These are phyloP conservation scores for Drosophila austrosaltans DNA, from an alignment of 2,888 invertebrate genomes.

Conservation along the genomic window DNA sequence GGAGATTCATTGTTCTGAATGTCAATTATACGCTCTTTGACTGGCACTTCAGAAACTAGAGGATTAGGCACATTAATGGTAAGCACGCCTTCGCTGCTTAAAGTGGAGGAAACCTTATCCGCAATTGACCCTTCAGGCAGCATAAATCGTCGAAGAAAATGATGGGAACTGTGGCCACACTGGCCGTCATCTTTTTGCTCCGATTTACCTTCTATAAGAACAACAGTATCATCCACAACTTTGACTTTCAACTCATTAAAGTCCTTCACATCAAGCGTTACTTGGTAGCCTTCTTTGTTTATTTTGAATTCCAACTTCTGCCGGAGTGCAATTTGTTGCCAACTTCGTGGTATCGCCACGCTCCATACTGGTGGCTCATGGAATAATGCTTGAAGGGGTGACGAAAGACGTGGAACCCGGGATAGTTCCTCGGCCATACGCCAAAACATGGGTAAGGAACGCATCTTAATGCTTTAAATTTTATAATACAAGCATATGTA, in stretches of 20 bases:
- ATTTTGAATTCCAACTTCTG: slow-evolving; percentile 66
- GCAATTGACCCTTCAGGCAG: slow-evolving; percentile 90
- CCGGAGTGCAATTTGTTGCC: slow-evolving; percentile 58
- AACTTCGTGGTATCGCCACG: slow-evolving; percentile 48
- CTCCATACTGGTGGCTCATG: slow-evolving; percentile 55
- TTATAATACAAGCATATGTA: slow-evolving; percentile 2
- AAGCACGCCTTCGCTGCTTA: slow-evolving; percentile 90
- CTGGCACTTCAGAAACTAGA: slow-evolving; percentile 63
- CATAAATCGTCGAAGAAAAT: slow-evolving; percentile 89
- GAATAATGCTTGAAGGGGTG: slow-evolving; percentile 56
- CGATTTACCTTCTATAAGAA: slow-evolving; percentile 89
- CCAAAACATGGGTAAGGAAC: slow-evolving; percentile 75
- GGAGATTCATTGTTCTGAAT: slow-evolving; percentile 86
- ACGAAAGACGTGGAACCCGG: slow-evolving; percentile 52
- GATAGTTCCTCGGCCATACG: slow-evolving; percentile 74
- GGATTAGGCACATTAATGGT: slow-evolving; percentile 87
- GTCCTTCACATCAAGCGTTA: slow-evolving; percentile 90
- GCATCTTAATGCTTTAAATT: slow-evolving; percentile 60
- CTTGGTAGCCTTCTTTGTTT: slow-evolving; percentile 88
- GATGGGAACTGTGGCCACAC: slow-evolving; percentile 89
- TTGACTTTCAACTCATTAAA: slow-evolving; percentile 91
- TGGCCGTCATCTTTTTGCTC: slow-evolving; percentile 89
- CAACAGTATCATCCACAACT: slow-evolving; percentile 88
- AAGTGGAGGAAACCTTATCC: slow-evolving; percentile 88
- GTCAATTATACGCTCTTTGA: slow-evolving; percentile 85